Evolutionary conservation across 2,888 invertebrate species (phyloP).

Genomic region (Torymus texanus): DNA sequence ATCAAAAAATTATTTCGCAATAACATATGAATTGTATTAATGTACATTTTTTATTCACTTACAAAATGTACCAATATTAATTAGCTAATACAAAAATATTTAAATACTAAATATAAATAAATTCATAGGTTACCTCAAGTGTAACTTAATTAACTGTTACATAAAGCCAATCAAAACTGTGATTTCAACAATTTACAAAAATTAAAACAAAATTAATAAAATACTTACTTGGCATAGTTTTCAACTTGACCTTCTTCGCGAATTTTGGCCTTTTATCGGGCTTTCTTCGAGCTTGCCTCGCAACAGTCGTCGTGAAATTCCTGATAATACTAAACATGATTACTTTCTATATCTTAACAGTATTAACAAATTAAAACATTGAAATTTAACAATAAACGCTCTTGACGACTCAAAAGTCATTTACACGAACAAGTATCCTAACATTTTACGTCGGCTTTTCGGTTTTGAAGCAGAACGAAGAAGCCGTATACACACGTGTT

Average conservation of each 20-base stretch:
- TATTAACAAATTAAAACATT: background rate
- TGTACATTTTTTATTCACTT: too few relatives aligned
- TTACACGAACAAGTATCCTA: too few relatives aligned
- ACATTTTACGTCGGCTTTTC: slow-evolving; percentile 5
- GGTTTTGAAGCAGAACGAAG: background rate
- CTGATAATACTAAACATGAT: slow-evolving; percentile 53
- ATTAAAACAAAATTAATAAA: background rate
- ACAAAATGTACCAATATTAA: too few relatives aligned
- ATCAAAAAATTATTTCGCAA: too few relatives aligned
- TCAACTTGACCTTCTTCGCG: slow-evolving; percentile 44
- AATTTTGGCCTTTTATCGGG: slow-evolving; percentile 15
- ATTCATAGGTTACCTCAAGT: slow-evolving; percentile 6
- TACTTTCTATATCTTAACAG: slow-evolving; percentile 2
- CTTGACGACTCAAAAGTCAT: background rate
- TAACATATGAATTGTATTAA: too few relatives aligned
- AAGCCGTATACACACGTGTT: slow-evolving; percentile 13
- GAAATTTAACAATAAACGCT: background rate
- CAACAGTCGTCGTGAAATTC: slow-evolving; percentile 41
- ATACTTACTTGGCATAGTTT: slow-evolving; percentile 60
- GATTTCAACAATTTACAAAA: too few relatives aligned
- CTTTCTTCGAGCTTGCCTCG: slow-evolving; percentile 32
- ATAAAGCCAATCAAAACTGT: too few relatives aligned
- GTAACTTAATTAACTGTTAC: too few relatives aligned
- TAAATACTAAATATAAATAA: background rate
- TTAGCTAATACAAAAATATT: background rate